Percentiles rank a stretch among this genome's conserved stretches.
These are phyloP conservation scores for Parambassis ranga DNA, from an alignment of 2,797 vertebrate genomes.

Conservation along the genomic window DNA sequence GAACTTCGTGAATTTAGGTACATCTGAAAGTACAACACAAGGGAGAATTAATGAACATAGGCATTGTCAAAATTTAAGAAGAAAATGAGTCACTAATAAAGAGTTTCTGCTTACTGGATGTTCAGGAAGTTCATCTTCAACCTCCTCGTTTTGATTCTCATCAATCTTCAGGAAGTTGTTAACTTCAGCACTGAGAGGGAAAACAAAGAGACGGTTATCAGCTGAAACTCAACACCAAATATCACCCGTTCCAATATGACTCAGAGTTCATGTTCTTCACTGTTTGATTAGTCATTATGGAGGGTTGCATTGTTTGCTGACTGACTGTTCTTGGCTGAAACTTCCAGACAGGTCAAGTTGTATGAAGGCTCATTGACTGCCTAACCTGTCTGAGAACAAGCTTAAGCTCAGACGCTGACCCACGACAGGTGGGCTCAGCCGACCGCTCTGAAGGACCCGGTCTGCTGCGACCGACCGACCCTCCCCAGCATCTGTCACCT, in stretches of 20 bases:
- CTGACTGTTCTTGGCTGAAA: no score
- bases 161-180: constrained; percentile 81
- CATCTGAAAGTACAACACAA: constrained; percentile 53
- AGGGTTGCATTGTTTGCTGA: no score
- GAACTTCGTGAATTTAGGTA: constrained; percentile 69
- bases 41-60: neutral
- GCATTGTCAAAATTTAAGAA: neutral
- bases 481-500: constrained; percentile 8
- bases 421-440: neutral
- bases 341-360: constrained; percentile 34
- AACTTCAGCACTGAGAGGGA: constrained; percentile 72
- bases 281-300: no score
- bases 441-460: constrained; percentile 19
- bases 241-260: rapidly evolving
- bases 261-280: no score
- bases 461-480: no score
- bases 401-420: constrained; percentile 47
- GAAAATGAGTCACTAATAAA: neutral
- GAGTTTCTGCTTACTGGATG: constrained; percentile 42
- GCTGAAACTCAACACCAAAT: neutral
- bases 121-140: constrained; percentile 46
- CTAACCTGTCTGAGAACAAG: constrained; percentile 41
- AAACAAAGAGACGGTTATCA: neutral
- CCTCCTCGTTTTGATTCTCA: constrained; percentile 79
- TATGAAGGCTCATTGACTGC: neutral